phyloP scores from a whole-genome alignment of 2,113 vertebrate species.

The Heliornis fulica region DNA sequence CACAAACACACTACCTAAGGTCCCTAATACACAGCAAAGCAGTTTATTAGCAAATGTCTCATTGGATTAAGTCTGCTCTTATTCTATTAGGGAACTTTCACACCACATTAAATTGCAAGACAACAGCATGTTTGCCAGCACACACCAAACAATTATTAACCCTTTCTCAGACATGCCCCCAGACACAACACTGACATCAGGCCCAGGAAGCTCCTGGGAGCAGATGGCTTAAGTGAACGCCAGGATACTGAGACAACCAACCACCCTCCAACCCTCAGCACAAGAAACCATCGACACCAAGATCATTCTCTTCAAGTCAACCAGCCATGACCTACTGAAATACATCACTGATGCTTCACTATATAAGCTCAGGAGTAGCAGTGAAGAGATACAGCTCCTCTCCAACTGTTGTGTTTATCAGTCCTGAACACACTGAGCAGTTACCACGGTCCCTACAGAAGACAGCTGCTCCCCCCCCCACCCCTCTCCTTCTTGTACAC shows the following conservation, averaged over 20 bases:
- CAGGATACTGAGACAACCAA: background rate
- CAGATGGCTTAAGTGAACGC: rapidly evolving
- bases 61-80: constrained; percentile 53
- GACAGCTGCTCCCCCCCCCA: too few relatives aligned
- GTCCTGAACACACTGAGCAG: background rate
- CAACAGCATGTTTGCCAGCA: constrained; percentile 54
- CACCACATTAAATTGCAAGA: constrained; percentile 57
- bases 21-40: constrained; percentile 31
- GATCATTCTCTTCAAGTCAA: background rate
- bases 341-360: background rate
- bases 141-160: background rate
- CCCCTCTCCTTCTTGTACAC: background rate
- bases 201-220: background rate
- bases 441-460: background rate
- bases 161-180: background rate
- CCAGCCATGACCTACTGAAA: background rate
- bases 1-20: constrained; percentile 34
- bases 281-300: background rate
- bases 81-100: constrained; percentile 72
- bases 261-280: background rate
- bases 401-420: background rate
- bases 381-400: background rate
- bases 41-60: constrained; percentile 67
- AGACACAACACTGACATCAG: background rate
- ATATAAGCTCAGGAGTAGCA: rapidly evolving